Percentiles rank a stretch among this genome's conserved stretches.
phyloP scores from a whole-genome alignment of 1,140 invertebrate genomes.

The Drosophila ercepeae region DNA sequence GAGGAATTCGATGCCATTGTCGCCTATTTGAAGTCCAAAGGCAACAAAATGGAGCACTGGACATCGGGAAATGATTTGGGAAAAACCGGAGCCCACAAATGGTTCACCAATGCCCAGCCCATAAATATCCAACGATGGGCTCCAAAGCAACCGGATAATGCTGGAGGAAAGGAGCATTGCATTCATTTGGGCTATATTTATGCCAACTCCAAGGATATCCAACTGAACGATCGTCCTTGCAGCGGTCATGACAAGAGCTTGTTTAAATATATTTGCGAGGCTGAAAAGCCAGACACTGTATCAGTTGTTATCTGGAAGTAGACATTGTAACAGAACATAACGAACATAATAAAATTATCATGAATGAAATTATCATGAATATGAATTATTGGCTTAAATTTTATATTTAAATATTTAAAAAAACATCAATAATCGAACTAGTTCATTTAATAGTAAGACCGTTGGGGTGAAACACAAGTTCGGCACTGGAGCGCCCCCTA shows the following conservation, averaged over 20 bases:
- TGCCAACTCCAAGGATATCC: neutral
- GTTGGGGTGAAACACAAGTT: too few species aligned
- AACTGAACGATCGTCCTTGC: constrained; percentile 42
- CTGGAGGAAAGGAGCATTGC: constrained; percentile 39
- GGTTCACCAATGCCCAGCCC: constrained; percentile 34
- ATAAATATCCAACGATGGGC: constrained; percentile 39
- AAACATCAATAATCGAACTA: neutral
- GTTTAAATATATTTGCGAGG: constrained; percentile 84
- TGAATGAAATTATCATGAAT: too few species aligned
- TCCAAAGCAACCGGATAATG: constrained; percentile 42
- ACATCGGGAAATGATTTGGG: constrained; percentile 50
- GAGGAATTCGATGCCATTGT: constrained; percentile 33
- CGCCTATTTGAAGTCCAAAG: neutral
- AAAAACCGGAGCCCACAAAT: constrained; percentile 23
- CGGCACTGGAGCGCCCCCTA: too few species aligned
- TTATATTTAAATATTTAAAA: too few species aligned
- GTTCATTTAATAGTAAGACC: too few species aligned
- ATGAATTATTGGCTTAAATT: too few species aligned
- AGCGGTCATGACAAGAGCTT: constrained; percentile 7
- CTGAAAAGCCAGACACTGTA: constrained; percentile 85
- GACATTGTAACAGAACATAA: neutral
- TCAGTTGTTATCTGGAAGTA: constrained; percentile 76
- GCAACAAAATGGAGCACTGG: constrained; percentile 17
- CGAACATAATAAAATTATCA: too few species aligned
- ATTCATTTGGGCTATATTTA: constrained; percentile 43